Evolutionary conservation across 2,113 vertebrate species (phyloP), one percentile per base, ranked within the genome.

Genomic region (Nesoenas mayeri): DNA sequence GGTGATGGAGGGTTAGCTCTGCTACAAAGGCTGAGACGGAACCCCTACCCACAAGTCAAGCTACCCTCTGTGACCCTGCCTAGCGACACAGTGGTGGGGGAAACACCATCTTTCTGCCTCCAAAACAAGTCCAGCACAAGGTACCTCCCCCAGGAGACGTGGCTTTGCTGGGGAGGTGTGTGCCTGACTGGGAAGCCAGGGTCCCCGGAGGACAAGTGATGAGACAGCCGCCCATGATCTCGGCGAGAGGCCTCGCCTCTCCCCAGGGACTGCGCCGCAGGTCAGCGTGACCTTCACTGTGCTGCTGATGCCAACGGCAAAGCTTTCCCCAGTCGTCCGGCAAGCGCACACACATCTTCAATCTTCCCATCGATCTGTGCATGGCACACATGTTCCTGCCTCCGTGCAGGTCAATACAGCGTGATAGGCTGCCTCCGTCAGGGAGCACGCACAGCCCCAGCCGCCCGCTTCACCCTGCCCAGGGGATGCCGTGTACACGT

Each of bases 301-400:
- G 88, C 91, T 96, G 96, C 95, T 70, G 50, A 62, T 92, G 97
- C 96, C 97, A 95, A 94, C 57, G n/a, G 93, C 95, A 95, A 87
- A 95, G 86, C 91, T 90, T 92, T 86, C 86, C 92, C 83, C 60
- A 71, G 92, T 44, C 80, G 94, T 96, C 95, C 95, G 0, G 96
- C 93, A n/a, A 95, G 77, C n/a, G 5, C 95, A 91, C 95, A 87
- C 60, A 21, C 90, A 73, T 93, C 97, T 93, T 96, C 96, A 95
- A 96, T 95, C 96, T 96, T 93, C 84, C 80, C 94, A 96, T 96
- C 94, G 96, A 94, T 97, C 94, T 31, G 94, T 96, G 89, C 96
- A 60, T 96, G 96, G 94, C 90, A 93, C 93, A 95, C 93, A 94
- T 96, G 85, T 92, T 95, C 82, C 93, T 93, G 91, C 96, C 93